Base-by-base conservation (phyloP, 2,113 vertebrate genomes). In the Heliornis fulica region DNA sequence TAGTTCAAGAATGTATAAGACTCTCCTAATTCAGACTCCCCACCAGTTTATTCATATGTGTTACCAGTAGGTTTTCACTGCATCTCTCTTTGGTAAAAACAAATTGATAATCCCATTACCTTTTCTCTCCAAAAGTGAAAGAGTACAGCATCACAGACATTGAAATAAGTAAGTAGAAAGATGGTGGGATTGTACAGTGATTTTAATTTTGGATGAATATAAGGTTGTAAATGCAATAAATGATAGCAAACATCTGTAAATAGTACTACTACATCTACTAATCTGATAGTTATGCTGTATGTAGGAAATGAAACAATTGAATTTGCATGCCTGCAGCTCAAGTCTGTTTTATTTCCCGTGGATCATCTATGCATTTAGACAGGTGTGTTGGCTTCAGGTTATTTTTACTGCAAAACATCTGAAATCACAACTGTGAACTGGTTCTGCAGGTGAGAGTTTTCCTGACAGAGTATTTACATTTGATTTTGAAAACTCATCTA, bases 331-430 rank as follows among this genome's bases (percentile, higher is more conserved):
- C 48, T 81, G 61, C 69, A 80, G 81, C 60, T 85, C 59, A 45
- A 90, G 75, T 71, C 74, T 89, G 17, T 83, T 81, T 36, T 43
- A 75, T 78, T 95, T 97, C 90, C 86, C 0, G 4, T 61, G 75
- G 81, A 96, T 91, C 69, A 85, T 80, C 92, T 68, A 60, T 41
- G 57, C 38, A 71, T 79, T n/a, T 65, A 86, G 83, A 94, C 94
- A 95, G 92, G 88, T 96, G 93, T 79, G 45, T 19, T 92, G 56
- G 80, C 92, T 92, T 89, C 83, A 83, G 96, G 88, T 72, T 90
- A 82, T 88, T 97, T 96, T 94, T 84, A 53, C n/a, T 50, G 40
- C 72, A 70, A 56, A 93, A 78, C 93, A 95, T 93, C 87, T 96
- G 95, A 96, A 94, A 94, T 87, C 70, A 92, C 76, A 84, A 94